These are phyloP conservation scores for Pyrocoelia pectoralis DNA, from an alignment of 2,888 invertebrate species.

Conservation along the genomic window DNA sequence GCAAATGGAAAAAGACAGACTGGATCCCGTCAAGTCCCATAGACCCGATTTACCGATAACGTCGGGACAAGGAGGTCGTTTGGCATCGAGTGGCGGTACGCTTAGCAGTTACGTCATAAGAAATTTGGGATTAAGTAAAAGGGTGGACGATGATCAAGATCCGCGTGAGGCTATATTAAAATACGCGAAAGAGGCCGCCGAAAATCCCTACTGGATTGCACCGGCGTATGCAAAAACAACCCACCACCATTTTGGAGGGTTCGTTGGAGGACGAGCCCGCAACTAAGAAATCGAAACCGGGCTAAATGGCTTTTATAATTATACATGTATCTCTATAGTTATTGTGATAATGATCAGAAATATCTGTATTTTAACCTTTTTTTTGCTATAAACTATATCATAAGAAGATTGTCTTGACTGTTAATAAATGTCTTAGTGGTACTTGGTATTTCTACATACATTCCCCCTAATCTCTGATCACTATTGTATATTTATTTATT, in stretches of 20 bases:
- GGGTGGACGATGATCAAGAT: slow-evolving; percentile 91
- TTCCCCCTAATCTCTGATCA: no score
- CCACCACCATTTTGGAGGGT: slow-evolving; percentile 80
- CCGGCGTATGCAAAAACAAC: slow-evolving; percentile 93
- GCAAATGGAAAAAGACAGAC: slow-evolving; percentile 88
- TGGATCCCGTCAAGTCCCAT: slow-evolving; percentile 85
- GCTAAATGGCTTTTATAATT: no score
- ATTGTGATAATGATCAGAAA: no score
- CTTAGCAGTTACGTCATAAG: slow-evolving; percentile 93
- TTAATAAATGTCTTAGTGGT: no score
- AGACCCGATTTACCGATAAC: slow-evolving; percentile 88
- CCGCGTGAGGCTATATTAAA: slow-evolving; percentile 94
- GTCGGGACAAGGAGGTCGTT: slow-evolving; percentile 90
- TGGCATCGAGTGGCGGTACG: slow-evolving; percentile 94
- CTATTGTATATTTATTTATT: no score
- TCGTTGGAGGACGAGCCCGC: slow-evolving; percentile 54
- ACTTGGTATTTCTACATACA: no score
- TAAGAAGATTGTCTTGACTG: no score
- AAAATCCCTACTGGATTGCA: slow-evolving; percentile 97
- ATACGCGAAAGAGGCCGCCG: slow-evolving; percentile 93
- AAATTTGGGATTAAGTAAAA: slow-evolving; percentile 91
- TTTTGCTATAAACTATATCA: no score
- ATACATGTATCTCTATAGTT: no score
- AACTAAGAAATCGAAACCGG: slow-evolving; percentile 51
- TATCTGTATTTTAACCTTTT: no score